phyloP scores from a whole-genome alignment of 1,140 invertebrate genomes.

The Eciton burchellii region DNA sequence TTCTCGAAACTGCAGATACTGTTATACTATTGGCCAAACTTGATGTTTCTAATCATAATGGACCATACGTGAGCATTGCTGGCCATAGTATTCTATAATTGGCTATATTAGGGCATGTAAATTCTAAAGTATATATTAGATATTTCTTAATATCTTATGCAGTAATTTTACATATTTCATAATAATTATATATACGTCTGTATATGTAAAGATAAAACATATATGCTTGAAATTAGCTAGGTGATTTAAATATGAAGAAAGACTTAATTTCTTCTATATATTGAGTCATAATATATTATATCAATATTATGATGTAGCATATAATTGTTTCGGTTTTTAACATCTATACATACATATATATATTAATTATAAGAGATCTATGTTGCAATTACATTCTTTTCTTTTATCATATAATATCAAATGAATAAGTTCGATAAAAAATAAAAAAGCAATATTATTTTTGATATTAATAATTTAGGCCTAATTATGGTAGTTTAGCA shows the following conservation, averaged over 20 bases:
- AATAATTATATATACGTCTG: too few relatives aligned
- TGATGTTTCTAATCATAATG: too few relatives aligned
- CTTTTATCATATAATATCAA: conserved; percentile 10
- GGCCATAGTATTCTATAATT: too few relatives aligned
- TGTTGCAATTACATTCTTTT: not conserved
- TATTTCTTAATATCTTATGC: not conserved
- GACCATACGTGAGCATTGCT: too few relatives aligned
- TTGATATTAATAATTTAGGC: conserved; percentile 50
- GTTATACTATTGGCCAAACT: too few relatives aligned
- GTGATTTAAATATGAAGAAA: too few relatives aligned
- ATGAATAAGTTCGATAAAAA: conserved; percentile 37
- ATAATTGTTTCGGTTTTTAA: not conserved
- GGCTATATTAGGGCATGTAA: too few relatives aligned
- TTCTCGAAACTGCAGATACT: too few relatives aligned
- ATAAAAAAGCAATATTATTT: not conserved
- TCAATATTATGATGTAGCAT: conserved; percentile 7
- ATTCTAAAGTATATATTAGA: conserved; percentile 41
- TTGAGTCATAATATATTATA: not conserved
- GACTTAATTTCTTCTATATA: too few relatives aligned
- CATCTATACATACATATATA: not conserved
- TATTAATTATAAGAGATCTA: conserved; percentile 16
- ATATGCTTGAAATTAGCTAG: too few relatives aligned
- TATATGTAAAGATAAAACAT: too few relatives aligned
- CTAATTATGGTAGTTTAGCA: conserved; percentile 37
- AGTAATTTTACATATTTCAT: too few relatives aligned